These are phyloP conservation scores for Melipona beecheii DNA, from an alignment of 2,888 invertebrate genomes.

Conservation along the genomic window DNA sequence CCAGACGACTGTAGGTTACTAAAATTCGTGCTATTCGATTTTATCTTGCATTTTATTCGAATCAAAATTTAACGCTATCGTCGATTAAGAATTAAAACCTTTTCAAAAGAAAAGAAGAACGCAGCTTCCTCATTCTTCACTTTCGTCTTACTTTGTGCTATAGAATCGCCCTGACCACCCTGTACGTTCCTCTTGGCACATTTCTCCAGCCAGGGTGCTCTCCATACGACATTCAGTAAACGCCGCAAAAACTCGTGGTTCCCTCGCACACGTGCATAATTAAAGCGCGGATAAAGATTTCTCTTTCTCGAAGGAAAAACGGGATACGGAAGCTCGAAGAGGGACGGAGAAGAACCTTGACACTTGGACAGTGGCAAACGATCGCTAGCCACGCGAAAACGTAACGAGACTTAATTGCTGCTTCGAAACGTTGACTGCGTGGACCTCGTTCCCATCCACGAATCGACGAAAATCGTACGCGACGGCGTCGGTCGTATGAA, in stretches of 20 bases:
- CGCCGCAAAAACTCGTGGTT: background rate
- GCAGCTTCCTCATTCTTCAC: background rate
- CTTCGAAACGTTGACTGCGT: background rate
- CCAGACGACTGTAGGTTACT: too few relatives aligned
- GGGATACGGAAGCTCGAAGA: too few relatives aligned
- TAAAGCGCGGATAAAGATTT: background rate
- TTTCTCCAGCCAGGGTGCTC: background rate
- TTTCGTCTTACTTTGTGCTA: background rate
- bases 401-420: slow-evolving; percentile 43
- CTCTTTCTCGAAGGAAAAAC: background rate
- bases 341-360: slow-evolving; percentile 26
- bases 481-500: slow-evolving; percentile 12
- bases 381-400: slow-evolving; percentile 16
- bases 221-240: too few relatives aligned
- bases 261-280: background rate
- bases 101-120: too few relatives aligned
- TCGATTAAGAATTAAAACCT: too few relatives aligned
- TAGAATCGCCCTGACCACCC: background rate
- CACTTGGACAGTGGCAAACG: slow-evolving; percentile 24
- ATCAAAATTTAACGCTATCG: too few relatives aligned
- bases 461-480: slow-evolving; percentile 5
- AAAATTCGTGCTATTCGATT: too few relatives aligned
- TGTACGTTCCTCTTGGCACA: background rate
- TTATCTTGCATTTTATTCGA: too few relatives aligned
- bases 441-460: background rate